Evolutionary conservation across 2,888 invertebrate species (phyloP), one percentile per base, ranked within the genome.

Genomic region (Itoplectis maculator): DNA sequence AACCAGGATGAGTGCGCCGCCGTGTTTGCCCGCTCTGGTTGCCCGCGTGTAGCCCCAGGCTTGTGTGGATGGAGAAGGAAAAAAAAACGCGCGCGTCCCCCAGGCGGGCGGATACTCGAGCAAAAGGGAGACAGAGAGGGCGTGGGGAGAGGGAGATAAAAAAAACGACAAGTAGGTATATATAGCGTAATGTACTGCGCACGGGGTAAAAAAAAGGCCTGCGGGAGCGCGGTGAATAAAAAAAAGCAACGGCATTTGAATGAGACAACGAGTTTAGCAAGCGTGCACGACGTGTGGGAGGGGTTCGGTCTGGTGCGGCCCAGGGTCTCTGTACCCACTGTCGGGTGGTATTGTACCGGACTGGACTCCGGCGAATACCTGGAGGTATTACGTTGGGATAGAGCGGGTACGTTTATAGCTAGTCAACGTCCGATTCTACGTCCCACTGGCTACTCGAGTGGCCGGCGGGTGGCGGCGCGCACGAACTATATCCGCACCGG

Each of bases 231-330:
- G 40, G 1, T 37, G 49, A 51, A 40, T 51, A 49, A 65, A 18
- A 66, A 74, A 68, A 54, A 29, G 5, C 29, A 5, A 5, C 29
- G 56, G 40, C 11, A 49, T 59, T 61, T 65, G 47, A 69, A 61
- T 59, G 51, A 61, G 73, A 35, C 18, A 56, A 20, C 51, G 42
- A 49, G 40, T 73, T 73, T 59, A 73, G 47, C 49, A 23, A 37
- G 66, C 45, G 20, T 68, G 20, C 47, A 18, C 66, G 29, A 35
- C 8, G 66, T 23, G 18, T 23, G 18, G 13, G 42, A 59, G 51
- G 29, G 29, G 29, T 29, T 29, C 40, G 40, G 54, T 13, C 11
- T 15, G 49, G 8, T 11, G 49, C 35, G 3, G 9, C 15, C 49
- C 35, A 20, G 45, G n/a, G n/a, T n/a, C n/a, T n/a, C 13, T n/a